Percentiles rank a stretch among this genome's conserved stretches.
These are phyloP conservation scores for Poecilobothrus nobilitatus DNA, from an alignment of 2,888 invertebrate species.

Conservation along the genomic window DNA sequence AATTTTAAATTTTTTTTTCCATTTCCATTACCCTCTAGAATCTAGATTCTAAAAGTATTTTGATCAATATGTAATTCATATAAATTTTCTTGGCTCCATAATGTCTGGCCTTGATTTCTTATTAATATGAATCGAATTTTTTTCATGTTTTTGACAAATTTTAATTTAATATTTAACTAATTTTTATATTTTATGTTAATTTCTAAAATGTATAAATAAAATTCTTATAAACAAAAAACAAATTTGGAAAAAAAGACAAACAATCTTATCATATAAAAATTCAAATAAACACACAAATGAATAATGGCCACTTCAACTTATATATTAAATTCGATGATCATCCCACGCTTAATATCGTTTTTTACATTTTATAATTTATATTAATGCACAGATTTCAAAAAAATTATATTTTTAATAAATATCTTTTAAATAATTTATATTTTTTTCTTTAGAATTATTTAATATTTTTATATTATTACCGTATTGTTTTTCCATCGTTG, in stretches of 20 bases:
- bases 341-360: neutral
- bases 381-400: neutral
- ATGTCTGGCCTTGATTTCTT: neutral
- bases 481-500: constrained; percentile 1
- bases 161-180: neutral
- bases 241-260: too few relatives aligned
- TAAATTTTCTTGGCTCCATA: neutral
- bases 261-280: neutral
- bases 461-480: neutral
- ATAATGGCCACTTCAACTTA: neutral
- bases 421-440: neutral
- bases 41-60: too few relatives aligned
- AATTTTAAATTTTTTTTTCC: too few relatives aligned
- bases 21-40: too few relatives aligned
- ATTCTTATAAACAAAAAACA: neutral
- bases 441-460: neutral
- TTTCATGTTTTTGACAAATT: neutral
- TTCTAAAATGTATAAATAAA: too few relatives aligned
- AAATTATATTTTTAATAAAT: neutral
- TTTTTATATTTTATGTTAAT: neutral
- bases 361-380: neutral
- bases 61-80: too few relatives aligned
- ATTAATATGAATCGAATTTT: neutral
- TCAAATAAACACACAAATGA: neutral
- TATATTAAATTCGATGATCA: neutral